These are phyloP conservation scores for Chaetura pelagica DNA, from an alignment of 2,113 vertebrate genomes.

Conservation along the genomic window DNA sequence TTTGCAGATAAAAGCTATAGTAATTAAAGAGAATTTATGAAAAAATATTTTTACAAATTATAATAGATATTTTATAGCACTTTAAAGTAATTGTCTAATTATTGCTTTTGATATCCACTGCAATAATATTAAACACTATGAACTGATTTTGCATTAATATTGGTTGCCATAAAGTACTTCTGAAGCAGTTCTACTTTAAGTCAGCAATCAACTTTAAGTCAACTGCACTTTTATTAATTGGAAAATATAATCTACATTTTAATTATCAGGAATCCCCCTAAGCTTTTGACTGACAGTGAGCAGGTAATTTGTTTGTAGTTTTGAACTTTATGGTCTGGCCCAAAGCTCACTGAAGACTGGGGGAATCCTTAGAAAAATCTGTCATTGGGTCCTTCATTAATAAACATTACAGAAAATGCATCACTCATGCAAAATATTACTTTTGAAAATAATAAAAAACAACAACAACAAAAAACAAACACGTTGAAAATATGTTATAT, in stretches of 20 bases:
- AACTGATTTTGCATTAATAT: not conserved
- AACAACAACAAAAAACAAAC: not conserved
- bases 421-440: not conserved
- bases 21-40: not conserved
- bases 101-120: conserved; percentile 10
- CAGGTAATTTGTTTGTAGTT: not conserved
- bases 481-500: not conserved
- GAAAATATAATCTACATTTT: conserved; percentile 11
- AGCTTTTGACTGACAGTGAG: not conserved
- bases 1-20: not conserved
- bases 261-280: not conserved
- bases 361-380: not conserved
- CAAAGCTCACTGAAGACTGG: not conserved
- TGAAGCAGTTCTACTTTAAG: not conserved
- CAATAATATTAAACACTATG: not conserved
- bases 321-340: not conserved
- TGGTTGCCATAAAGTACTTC: conserved; percentile 6
- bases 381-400: not conserved
- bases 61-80: not conserved
- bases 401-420: not conserved
- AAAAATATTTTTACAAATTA: not conserved
- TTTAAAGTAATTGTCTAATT: not conserved
- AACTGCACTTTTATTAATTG: not conserved
- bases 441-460: not conserved
- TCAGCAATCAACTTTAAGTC: conserved; percentile 11